Percentiles rank a stretch among this genome's conserved stretches.
Evolutionary conservation across 2,113 vertebrate species (phyloP).

Genomic region (Colinus virginianus): DNA sequence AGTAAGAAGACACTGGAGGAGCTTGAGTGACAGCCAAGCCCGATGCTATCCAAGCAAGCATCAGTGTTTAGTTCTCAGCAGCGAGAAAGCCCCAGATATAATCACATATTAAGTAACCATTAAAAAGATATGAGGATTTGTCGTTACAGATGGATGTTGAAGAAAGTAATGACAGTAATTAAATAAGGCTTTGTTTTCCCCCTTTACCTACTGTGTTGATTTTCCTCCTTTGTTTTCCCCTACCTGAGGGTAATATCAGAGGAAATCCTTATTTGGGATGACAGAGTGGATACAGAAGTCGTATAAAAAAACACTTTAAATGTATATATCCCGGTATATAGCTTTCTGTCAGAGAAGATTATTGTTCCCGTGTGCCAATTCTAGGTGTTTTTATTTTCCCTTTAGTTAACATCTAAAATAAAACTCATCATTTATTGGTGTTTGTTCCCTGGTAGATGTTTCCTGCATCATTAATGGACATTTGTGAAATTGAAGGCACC

Average conservation of each 20-base stretch:
- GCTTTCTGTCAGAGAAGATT: background rate
- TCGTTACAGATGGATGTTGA: conserved; percentile 49
- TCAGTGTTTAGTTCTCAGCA: conserved; percentile 61
- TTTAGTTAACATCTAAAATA: background rate
- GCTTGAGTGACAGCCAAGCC: conserved; percentile 62
- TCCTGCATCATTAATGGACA: background rate
- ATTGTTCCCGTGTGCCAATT: background rate
- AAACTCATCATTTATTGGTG: background rate
- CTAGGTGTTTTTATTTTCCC: background rate
- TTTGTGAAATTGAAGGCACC: background rate
- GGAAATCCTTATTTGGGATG: background rate
- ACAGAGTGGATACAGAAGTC: background rate
- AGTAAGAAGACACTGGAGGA: conserved; percentile 65
- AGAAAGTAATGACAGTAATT: conserved; percentile 62
- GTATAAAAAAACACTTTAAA: background rate
- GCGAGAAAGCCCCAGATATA: conserved; percentile 48
- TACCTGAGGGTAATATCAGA: background rate
- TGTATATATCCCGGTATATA: background rate
- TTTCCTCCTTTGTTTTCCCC: background rate
- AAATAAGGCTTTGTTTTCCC: background rate
- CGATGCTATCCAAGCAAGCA: conserved; percentile 62
- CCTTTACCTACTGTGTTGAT: conserved; percentile 6
- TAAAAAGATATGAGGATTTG: conserved; percentile 67
- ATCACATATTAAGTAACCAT: conserved; percentile 53
- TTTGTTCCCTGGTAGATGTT: background rate